Base-by-base conservation (phyloP, 2,113 vertebrate species). In the Gymnarchus niloticus region DNA sequence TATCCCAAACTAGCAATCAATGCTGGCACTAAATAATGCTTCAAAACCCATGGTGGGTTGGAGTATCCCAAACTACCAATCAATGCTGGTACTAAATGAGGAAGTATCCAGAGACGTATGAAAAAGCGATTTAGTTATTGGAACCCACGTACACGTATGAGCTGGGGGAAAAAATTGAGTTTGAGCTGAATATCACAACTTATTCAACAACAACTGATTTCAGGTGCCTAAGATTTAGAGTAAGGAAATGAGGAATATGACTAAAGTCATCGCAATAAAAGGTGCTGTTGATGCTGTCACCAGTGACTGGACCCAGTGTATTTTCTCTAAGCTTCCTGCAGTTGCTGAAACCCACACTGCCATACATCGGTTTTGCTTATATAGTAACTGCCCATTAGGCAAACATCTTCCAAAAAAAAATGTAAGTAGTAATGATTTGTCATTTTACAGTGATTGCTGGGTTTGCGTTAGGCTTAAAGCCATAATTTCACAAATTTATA, bases 331-430 rank as follows among this genome's bases (percentile, higher is more conserved):
- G 28, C 61, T 19, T 69, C 61, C 61, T 37, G 61, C 33, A 37
- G 33, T 33, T 73, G 12, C 4, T 28, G 19, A 73, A 73, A 41
- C 65, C 65, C 33, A 73, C 12, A 17, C 28, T 41, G 33, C 14
- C 65, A 2, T 41, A 37, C 41, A 5, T 73, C 65, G 28, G 41
- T 73, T 41, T 73, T 0, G 12, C 61, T 73, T 10, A 73, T 37
- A 73, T 73, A 73, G 17, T 73, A 73, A 73, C 65, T 73, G 33
- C 33, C 33, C 65, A 37, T 73, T 73, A 73, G 65, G 65, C 65
- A 73, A 73, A 73, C 65, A 73, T 41, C 65, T 69, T 12, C 65
- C 19, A 33, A 73, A 73, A 73, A 73, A 33, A 73, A 37, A 73
- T 41, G 33, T 17, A 73, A 69, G 41, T 41, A 73, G 14, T 73